Evolutionary conservation across 2,113 vertebrate genomes (phyloP).

Genomic region (Pangasianodon hypophthalmus): DNA sequence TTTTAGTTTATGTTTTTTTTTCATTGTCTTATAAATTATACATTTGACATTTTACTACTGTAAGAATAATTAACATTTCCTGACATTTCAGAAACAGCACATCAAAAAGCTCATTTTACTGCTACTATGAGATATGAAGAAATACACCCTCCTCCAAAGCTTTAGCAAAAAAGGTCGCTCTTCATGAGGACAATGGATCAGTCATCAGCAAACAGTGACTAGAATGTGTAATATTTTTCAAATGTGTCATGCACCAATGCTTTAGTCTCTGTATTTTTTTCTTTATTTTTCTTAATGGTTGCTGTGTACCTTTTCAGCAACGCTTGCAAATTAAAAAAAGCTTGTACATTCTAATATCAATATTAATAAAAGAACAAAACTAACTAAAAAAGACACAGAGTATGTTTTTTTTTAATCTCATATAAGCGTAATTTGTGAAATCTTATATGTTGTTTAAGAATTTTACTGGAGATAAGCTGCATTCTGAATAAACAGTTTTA

Average conservation of each 20-base stretch:
- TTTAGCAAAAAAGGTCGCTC: not conserved
- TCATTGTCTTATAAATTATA: not conserved
- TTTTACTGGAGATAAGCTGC: not conserved
- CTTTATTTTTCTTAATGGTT: not conserved
- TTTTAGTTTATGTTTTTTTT: not conserved
- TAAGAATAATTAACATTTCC: not conserved
- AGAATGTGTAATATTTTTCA: not conserved
- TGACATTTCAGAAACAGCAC: slow-evolving; percentile 14
- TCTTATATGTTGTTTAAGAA: not conserved
- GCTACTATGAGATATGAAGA: not conserved
- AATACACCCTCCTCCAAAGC: not conserved
- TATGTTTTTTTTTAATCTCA: not conserved
- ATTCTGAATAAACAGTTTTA: not conserved
- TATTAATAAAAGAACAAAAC: not conserved
- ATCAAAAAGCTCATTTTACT: not conserved
- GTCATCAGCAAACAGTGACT: not conserved
- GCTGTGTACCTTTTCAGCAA: not conserved
- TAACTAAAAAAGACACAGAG: not conserved
- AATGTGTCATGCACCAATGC: not conserved
- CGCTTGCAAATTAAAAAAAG: not conserved
- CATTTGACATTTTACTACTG: not conserved
- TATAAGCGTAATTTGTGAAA: not conserved
- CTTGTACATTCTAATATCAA: not conserved
- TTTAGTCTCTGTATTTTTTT: not conserved
- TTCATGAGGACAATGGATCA: not conserved